phyloP scores from a whole-genome alignment of 2,113 vertebrate genomes.

The Melierax canorus region DNA sequence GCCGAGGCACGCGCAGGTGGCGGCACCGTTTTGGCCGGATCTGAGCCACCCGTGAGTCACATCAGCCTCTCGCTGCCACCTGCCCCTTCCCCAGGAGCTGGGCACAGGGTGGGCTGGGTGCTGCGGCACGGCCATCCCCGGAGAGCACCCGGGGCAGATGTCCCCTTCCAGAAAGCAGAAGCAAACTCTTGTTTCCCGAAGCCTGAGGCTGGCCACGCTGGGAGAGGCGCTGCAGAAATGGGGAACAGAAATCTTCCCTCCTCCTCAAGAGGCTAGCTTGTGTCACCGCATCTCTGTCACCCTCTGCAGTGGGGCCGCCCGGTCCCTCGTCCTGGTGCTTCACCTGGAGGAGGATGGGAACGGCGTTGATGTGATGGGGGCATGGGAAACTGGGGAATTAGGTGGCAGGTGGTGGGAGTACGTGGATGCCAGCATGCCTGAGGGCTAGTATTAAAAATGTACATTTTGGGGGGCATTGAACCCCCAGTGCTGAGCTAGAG shows the following conservation, averaged over 20 bases:
- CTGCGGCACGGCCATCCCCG: neutral
- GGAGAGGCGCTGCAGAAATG: neutral
- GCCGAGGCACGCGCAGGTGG: neutral
- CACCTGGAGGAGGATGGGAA: neutral
- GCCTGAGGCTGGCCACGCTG: neutral
- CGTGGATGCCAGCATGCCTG: neutral
- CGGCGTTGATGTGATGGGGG: neutral
- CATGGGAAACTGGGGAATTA: neutral
- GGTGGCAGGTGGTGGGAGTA: neutral
- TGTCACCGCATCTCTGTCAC: neutral
- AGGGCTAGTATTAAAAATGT: neutral
- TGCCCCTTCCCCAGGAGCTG: neutral
- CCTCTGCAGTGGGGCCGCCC: neutral
- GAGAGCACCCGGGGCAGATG: neutral
- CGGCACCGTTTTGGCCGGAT: neutral
- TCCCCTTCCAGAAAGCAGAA: conserved; percentile 24
- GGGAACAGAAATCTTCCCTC: conserved; percentile 22
- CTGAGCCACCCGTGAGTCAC: neutral
- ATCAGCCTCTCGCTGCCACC: neutral
- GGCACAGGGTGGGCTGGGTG: neutral
- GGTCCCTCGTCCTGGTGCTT: neutral
- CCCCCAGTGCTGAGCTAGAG: neutral
- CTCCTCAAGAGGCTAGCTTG: neutral
- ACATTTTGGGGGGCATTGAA: neutral
- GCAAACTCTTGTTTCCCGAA: neutral